Evolutionary conservation across 2,797 vertebrate genomes (phyloP).

Genomic region (Danio albolineatus): DNA sequence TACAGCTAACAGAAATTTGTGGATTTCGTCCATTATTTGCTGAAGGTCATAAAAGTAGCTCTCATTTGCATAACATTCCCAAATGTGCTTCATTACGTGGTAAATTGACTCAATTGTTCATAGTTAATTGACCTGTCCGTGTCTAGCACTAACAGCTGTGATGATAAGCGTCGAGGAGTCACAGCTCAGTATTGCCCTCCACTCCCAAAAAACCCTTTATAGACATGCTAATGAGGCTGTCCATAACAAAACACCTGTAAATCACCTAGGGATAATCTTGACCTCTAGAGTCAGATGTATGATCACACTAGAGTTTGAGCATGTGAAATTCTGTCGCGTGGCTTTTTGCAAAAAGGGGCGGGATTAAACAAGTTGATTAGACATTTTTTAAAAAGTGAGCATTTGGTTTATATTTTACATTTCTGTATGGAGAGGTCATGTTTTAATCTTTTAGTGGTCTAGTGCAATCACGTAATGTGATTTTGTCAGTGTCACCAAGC

Average conservation of each 20-base stretch:
- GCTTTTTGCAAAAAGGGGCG: too few species aligned
- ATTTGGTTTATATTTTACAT: too few species aligned
- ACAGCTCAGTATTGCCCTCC: conserved; percentile 23
- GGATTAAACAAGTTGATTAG: too few species aligned
- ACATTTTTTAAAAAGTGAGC: too few species aligned
- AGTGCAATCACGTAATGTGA: too few species aligned
- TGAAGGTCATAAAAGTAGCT: conserved; percentile 37
- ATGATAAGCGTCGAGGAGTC: neutral
- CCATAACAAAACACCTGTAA: neutral
- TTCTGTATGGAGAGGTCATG: too few species aligned
- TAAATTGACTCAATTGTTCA: conserved; percentile 53
- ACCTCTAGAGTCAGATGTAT: neutral
- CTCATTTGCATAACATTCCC: conserved; percentile 28
- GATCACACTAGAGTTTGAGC: too few species aligned
- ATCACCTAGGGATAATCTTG: conserved; percentile 15
- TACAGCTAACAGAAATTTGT: conserved; percentile 28
- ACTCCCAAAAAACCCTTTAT: neutral
- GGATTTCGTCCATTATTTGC: conserved; percentile 35
- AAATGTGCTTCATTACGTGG: conserved; percentile 54
- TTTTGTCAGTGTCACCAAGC: too few species aligned
- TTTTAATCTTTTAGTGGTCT: too few species aligned
- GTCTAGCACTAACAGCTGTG: conserved; percentile 30
- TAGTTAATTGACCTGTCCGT: conserved; percentile 50
- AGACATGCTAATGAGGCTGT: neutral
- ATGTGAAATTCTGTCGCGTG: too few species aligned